Evolutionary conservation across 2,113 vertebrate species (phyloP).

Genomic region (Hippocampus abdominalis): DNA sequence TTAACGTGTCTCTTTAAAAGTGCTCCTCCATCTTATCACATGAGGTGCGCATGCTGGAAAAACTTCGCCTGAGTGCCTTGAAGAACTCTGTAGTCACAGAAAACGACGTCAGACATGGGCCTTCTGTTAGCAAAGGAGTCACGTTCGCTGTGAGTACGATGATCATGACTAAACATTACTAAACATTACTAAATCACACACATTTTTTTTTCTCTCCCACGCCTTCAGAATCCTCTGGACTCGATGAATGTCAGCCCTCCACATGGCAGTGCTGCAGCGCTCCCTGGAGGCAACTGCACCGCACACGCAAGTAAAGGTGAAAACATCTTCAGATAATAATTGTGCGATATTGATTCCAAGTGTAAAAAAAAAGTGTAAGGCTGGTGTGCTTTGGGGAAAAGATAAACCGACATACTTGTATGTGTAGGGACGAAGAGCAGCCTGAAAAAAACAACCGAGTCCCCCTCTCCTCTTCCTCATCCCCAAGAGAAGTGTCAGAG

Average conservation of each 20-base stretch:
- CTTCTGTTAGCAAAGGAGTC: constrained; percentile 44
- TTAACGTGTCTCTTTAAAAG: not conserved
- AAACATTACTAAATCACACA: not conserved
- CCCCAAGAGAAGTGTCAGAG: constrained; percentile 13
- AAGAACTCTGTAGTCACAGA: constrained; percentile 66
- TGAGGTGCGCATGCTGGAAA: constrained; percentile 80
- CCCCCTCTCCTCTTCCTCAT: constrained; percentile 8
- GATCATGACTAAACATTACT: not conserved
- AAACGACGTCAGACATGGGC: constrained; percentile 38
- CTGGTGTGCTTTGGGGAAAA: not conserved
- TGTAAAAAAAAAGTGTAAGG: too few relatives aligned
- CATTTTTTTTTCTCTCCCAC: not conserved
- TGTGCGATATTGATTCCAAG: not conserved
- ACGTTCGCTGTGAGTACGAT: constrained; percentile 63
- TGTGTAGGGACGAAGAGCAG: constrained; percentile 56
- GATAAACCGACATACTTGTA: not conserved
- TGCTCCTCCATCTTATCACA: not conserved
- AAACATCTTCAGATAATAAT: not conserved
- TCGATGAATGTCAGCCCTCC: constrained; percentile 49
- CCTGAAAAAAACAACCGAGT: constrained; percentile 38
- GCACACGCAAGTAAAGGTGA: constrained; percentile 19
- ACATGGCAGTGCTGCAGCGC: constrained; percentile 40
- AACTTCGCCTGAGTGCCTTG: constrained; percentile 83
- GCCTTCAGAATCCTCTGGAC: constrained; percentile 68
- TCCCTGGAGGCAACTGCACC: constrained; percentile 54